Base-by-base conservation (phyloP, 1,140 invertebrate genomes). In the Homarus americanus region DNA sequence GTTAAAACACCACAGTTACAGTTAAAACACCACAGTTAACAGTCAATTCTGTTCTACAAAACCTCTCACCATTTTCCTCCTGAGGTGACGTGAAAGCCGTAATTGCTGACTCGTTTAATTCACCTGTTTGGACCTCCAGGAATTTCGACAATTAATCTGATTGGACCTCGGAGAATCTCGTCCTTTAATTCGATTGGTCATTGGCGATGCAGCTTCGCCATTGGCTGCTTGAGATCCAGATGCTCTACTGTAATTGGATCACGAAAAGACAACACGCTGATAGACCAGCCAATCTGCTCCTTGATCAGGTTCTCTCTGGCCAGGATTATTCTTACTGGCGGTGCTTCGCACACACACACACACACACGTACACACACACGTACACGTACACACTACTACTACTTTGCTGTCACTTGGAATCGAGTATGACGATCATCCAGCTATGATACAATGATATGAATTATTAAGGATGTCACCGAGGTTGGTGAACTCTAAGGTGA, bases 191-290 rank as follows among this genome's bases (percentile, higher is more conserved):
- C 32, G 63, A 69, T 69, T 69, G 63, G 63, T n/a, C 63, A 69
- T 69, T 69, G 63, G 63, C 63, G 63, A 69, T 69, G 63, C 63
- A 69, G 63, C 63, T 32, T n/a, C 5, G 63, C 63, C 63, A 69
- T 69, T 69, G 63, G 63, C n/a, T 69, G 63, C 63, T 69, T 69
- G 63, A 69, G 28, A 32, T 4, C 63, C 63, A 7, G n/a, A 69
- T 69, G 63, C 63, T 69, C 63, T 69, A 69, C 24, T 7, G 63
- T 69, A 69, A 69, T 69, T 69, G 63, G 63, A 69, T 69, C 63
- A 28, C n/a, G 15, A 28, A 69, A 69, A 69, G 63, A 69, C 63
- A 69, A 69, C 63, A 69, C n/a, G 63, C 32, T 69, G n/a, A 20
- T 28, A n/a, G 28, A 24, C n/a, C n/a, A 69, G 63, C 63, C 63